These are phyloP conservation scores for Trisateles emortualis DNA, from an alignment of 2,888 invertebrate genomes.

Conservation along the genomic window DNA sequence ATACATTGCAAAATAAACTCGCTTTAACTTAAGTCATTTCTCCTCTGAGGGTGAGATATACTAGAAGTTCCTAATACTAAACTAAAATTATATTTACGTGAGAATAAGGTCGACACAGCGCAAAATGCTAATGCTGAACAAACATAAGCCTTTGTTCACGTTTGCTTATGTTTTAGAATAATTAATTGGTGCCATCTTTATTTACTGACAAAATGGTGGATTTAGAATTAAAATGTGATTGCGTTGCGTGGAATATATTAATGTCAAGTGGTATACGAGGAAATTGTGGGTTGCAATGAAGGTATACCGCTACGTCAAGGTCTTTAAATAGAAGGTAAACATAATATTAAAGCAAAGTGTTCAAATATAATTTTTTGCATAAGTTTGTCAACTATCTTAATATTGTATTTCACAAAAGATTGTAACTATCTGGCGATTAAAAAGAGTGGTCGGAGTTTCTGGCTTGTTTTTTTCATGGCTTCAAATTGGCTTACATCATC, in stretches of 20 bases:
- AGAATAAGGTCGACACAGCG: conserved; percentile 22
- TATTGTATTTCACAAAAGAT: too few species aligned
- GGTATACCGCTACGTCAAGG: too few species aligned
- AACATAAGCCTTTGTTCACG: conserved; percentile 37
- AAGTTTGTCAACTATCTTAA: too few species aligned
- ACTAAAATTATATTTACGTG: conserved; percentile 15
- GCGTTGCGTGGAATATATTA: conserved; percentile 5
- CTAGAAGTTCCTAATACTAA: conserved; percentile 10
- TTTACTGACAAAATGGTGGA: conserved; percentile 31
- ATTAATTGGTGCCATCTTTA: conserved; percentile 44
- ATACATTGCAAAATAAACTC: too few species aligned
- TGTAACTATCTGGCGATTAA: too few species aligned
- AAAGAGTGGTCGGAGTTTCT: too few species aligned
- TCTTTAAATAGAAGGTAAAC: neutral
- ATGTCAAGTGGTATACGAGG: neutral
- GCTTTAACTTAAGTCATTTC: too few species aligned
- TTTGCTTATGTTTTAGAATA: conserved; percentile 43
- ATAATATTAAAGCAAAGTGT: too few species aligned
- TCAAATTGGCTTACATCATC: too few species aligned
- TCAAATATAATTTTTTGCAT: too few species aligned
- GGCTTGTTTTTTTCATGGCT: too few species aligned
- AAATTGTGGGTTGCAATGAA: neutral
- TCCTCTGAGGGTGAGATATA: neutral
- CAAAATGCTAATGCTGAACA: conserved; percentile 40
- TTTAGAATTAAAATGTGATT: conserved; percentile 23